Base-by-base conservation (phyloP, 2,113 vertebrate genomes). In the Halcyon senegalensis region DNA sequence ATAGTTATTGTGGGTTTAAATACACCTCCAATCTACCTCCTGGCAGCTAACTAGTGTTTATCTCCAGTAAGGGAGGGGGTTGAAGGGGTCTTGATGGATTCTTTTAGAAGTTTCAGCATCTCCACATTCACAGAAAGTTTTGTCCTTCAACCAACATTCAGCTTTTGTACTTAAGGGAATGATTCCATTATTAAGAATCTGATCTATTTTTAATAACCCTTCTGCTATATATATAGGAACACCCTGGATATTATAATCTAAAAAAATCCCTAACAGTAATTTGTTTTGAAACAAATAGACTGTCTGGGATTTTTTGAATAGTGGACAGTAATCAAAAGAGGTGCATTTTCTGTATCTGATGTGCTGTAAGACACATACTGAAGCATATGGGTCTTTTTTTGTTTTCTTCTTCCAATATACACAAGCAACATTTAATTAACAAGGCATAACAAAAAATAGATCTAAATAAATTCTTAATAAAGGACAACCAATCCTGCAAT, bases 151-250 rank as follows among this genome's bases (percentile, higher is more conserved):
- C 12, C 39, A 50, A 25, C 35, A 37, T 70, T 81, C 6, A 2
- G 33, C 43, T 86, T 56, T 51, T 63, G 33, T 62, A 63, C 20
- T 89, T 58, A 78, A 78, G n/a, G 35, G 60, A 89, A 35, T 53
- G 39, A 78, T 82, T 74, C 41, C 30, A 46, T 84, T 92, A 76
- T 89, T 93, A 89, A 95, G 86, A 87, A 89, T 25, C 53, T 84
- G 69, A 73, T 87, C 95, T 96, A 92, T 92, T 95, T 96, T 96
- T 84, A 96, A 90, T 95, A 83, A 86, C 51, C 10, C 75, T 84
- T 86, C 92, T 89, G 35, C 23, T 73, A 11, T 82, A 87, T 93
- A 94, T 93, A 90, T 83, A 93, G 87, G 43, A 91, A 75, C 58
- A 85, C 75, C 28, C 75, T 90, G 67, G 84, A 85, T 58, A 69